Evolutionary conservation across 2,888 invertebrate genomes (phyloP), one percentile per base, ranked within the genome.

Genomic region (Melanostoma mellinum): DNA sequence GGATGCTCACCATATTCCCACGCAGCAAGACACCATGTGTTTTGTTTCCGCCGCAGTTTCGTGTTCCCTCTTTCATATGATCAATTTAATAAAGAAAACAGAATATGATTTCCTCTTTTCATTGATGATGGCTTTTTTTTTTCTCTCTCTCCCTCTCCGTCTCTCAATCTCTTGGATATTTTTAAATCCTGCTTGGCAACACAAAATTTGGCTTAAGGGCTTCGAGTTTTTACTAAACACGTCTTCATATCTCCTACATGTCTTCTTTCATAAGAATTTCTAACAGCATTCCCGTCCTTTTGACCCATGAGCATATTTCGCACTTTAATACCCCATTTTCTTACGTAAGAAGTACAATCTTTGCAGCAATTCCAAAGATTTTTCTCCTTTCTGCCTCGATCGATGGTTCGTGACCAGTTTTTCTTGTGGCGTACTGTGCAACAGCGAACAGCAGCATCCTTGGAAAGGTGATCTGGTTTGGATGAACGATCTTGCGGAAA

Each of bases 391-490:
- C n/a, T 42, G 0, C 3, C 6, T 67, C 71, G 72, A 76, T 76
- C 76, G 72, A 77, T 63, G 63, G 9, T 69, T 78, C 84, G 74
- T 79, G 84, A 84, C 79, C 79, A 84, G 84, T 84, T 84, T 75
- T 74, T 50, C 32, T 38, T 63, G 71, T 79, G 69, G 69, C 71
- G 71, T 78, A 81, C 69, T 68, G 61, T 46, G 8, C 4, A n/a
- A 38, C 63, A 6, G 20, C 65, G 78, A 20, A 20, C 20, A 20
- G 71, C 74, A 85, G 71, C 74, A 85, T 85, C 85, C 85, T 85
- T 85, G 85, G 77, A 82, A 85, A 85, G 85, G 85, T 82, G 82
- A 82, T 77, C 85, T 77, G 77, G 85, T 85, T 85, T 71, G 71
- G 20, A 30, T 50, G 63, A 73, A n/a, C 74, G 46, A 68, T 84